A percentile compares a stretch with the other conserved stretches of the same genome.
phyloP scores from a whole-genome alignment of 1,140 invertebrate genomes.

The Aphaenogaster floridana region DNA sequence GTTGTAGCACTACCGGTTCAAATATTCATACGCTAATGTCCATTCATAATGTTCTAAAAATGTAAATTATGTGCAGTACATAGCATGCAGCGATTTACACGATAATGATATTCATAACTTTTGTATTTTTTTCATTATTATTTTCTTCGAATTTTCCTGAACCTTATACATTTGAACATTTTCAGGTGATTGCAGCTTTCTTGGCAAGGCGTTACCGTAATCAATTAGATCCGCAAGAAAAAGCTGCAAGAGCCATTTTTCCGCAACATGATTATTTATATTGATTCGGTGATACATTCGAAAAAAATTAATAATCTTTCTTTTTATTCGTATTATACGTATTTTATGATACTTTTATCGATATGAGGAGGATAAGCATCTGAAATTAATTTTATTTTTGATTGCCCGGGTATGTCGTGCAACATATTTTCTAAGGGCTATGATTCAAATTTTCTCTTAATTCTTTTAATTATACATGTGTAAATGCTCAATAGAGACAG shows the following conservation, averaged over 20 bases:
- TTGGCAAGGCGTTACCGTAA: slow-evolving; percentile 92
- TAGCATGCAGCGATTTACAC: slow-evolving; percentile 2
- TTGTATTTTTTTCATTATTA: neutral
- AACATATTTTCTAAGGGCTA: slow-evolving; percentile 5
- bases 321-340: slow-evolving; percentile 22
- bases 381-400: slow-evolving; percentile 33
- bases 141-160: neutral
- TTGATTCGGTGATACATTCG: slow-evolving; percentile 66
- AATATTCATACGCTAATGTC: slow-evolving; percentile 5
- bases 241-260: slow-evolving; percentile 90
- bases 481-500: slow-evolving; percentile 61
- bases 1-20: slow-evolving; percentile 18
- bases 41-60: slow-evolving; percentile 26
- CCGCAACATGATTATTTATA: slow-evolving; percentile 89
- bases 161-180: slow-evolving; percentile 67
- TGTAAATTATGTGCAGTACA: slow-evolving; percentile 27
- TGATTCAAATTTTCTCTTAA: neutral
- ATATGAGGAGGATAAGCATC: neutral
- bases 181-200: slow-evolving; percentile 92
- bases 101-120: slow-evolving; percentile 7
- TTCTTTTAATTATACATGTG: slow-evolving; percentile 36
- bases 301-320: slow-evolving; percentile 56
- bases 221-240: slow-evolving; percentile 90
- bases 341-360: neutral
- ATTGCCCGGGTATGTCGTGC: slow-evolving; percentile 28